Conservation (phyloP, 1,140 invertebrate genomes). For the Gryon sp. region DNA sequence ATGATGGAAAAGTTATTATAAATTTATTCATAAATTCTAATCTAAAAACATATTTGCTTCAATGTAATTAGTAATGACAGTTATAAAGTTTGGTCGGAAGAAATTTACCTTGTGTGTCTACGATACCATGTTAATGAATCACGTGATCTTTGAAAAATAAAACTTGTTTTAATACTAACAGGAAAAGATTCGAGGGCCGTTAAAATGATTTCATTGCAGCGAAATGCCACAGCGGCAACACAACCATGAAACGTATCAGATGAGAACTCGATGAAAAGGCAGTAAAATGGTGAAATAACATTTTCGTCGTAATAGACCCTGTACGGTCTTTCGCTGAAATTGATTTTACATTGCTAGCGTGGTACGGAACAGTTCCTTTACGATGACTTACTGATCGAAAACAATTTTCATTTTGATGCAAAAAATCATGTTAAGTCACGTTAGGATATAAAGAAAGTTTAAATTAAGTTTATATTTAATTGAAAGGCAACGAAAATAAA, state of each 20-base stretch:
- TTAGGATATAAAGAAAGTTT: too few relatives aligned
- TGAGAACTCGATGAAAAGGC: slow-evolving; percentile 47
- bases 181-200: slow-evolving; percentile 40
- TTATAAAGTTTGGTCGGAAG: slow-evolving; percentile 27
- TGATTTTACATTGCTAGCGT: slow-evolving; percentile 28
- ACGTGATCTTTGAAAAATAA: slow-evolving; percentile 47
- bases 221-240: slow-evolving; percentile 36
- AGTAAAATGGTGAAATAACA: slow-evolving; percentile 49
- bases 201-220: slow-evolving; percentile 53
- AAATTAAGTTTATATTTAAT: too few relatives aligned
- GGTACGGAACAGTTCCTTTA: background rate
- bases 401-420: slow-evolving; percentile 8
- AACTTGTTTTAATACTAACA: slow-evolving; percentile 40
- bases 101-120: slow-evolving; percentile 18
- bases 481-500: too few relatives aligned
- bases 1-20: too few relatives aligned
- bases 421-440: too few relatives aligned
- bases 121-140: slow-evolving; percentile 52
- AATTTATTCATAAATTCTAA: too few relatives aligned
- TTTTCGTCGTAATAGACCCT: slow-evolving; percentile 39
- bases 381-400: slow-evolving; percentile 13
- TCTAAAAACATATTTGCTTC: too few relatives aligned
- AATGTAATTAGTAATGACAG: slow-evolving; percentile 45
- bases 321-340: slow-evolving; percentile 32
- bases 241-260: slow-evolving; percentile 47